Conservation (phyloP, 2,113 vertebrate species). For the Plotosus lineatus region DNA sequence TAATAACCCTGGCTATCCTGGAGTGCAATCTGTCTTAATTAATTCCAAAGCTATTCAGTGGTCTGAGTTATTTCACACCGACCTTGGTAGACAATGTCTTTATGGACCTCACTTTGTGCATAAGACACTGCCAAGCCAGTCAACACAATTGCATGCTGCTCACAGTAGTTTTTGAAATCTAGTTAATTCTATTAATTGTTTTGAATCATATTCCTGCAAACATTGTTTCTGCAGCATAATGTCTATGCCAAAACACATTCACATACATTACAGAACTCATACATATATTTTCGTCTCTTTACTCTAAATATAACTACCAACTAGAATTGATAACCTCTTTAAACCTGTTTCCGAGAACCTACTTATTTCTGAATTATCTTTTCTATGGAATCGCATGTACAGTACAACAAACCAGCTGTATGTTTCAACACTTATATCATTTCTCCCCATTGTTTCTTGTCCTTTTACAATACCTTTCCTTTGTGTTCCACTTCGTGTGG, state of each 20-base stretch:
- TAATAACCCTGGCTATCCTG: neutral
- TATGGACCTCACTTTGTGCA: neutral
- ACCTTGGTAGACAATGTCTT: neutral
- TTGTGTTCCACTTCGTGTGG: neutral
- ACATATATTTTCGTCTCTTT: neutral
- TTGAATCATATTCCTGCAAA: too few relatives aligned
- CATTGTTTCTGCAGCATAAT: too few relatives aligned
- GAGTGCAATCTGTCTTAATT: too few relatives aligned
- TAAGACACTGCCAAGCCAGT: neutral
- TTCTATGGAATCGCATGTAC: too few relatives aligned
- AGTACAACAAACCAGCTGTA: too few relatives aligned
- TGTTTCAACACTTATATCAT: neutral
- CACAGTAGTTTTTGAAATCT: neutral
- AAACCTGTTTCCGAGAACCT: neutral
- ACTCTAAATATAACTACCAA: neutral
- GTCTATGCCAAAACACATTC: neutral
- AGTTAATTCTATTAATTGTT: too few relatives aligned
- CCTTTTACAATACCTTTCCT: neutral
- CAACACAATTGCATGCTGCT: neutral
- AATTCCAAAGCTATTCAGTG: too few relatives aligned
- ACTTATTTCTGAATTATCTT: neutral
- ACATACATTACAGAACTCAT: neutral
- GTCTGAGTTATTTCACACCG: too few relatives aligned
- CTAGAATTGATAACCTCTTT: neutral
- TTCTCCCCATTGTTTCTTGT: neutral